Percentiles rank a stretch among this genome's conserved stretches.
phyloP scores from a whole-genome alignment of 2,113 vertebrate genomes.

The Aleadryas rufinucha region DNA sequence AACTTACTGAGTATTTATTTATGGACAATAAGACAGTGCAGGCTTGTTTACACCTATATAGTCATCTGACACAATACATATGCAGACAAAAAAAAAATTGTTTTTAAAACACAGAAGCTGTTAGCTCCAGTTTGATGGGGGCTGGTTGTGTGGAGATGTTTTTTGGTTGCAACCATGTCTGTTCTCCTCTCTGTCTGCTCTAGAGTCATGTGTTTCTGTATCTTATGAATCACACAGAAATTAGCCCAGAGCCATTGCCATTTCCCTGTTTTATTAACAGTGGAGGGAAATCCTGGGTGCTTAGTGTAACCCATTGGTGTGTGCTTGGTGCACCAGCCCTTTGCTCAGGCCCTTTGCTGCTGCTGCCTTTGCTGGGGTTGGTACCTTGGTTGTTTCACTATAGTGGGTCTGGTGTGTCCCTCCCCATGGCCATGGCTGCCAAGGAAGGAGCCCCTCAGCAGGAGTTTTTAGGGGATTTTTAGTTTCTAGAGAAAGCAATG shows the following conservation, averaged over 20 bases:
- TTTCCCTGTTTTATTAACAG: not conserved
- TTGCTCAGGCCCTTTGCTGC: no score
- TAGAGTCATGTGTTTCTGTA: not conserved
- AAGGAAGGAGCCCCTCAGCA: not conserved
- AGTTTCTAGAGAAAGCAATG: not conserved
- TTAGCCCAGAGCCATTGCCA: not conserved
- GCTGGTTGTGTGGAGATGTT: not conserved
- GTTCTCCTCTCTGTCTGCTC: not conserved
- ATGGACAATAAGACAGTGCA: conserved; percentile 67
- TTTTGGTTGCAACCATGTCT: conserved; percentile 21
- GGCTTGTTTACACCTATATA: conserved; percentile 60
- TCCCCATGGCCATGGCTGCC: not conserved
- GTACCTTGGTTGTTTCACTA: not conserved
- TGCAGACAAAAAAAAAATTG: not conserved
- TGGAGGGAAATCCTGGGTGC: not conserved
- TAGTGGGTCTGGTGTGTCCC: rapidly evolving
- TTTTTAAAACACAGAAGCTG: conserved; percentile 49
- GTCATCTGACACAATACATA: conserved; percentile 32
- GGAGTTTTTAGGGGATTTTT: not conserved
- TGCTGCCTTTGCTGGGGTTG: not conserved
- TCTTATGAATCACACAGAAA: not conserved
- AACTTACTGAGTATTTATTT: conserved; percentile 69
- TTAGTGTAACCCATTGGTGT: not conserved
- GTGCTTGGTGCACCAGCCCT: not conserved
- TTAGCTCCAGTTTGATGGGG: not conserved